Conservation (phyloP, 2,888 invertebrate species). For the Danaus chrysippus region DNA sequence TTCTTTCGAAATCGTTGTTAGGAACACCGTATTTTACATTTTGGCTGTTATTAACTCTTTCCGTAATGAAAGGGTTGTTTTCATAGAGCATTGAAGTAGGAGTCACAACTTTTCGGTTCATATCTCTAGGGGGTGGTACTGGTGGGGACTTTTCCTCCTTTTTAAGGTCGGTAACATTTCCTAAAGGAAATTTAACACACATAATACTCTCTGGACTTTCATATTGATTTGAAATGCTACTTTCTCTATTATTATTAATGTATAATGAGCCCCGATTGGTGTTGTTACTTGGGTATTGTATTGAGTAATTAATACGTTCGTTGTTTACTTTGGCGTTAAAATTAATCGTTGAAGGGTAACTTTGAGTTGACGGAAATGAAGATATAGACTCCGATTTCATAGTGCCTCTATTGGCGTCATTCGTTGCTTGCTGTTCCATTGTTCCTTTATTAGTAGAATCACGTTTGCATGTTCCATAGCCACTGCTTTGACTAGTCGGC, state of each 20-base stretch:
- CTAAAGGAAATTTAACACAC: slow-evolving; percentile 75
- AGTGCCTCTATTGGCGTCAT: slow-evolving; percentile 57
- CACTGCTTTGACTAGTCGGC: slow-evolving; percentile 73
- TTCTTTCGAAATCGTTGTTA: slow-evolving; percentile 71
- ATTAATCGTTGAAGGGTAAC: slow-evolving; percentile 75
- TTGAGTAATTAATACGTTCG: slow-evolving; percentile 75
- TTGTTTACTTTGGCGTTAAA: slow-evolving; percentile 78
- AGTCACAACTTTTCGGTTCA: slow-evolving; percentile 79
- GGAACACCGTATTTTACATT: slow-evolving; percentile 62
- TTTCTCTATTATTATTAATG: slow-evolving; percentile 60
- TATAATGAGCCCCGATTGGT: slow-evolving; percentile 60
- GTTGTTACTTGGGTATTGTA: slow-evolving; percentile 62
- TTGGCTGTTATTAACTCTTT: slow-evolving; percentile 52
- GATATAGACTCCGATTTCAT: slow-evolving; percentile 74
- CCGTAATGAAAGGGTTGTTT: slow-evolving; percentile 55
- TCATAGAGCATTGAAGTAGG: slow-evolving; percentile 75
- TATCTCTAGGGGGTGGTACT: slow-evolving; percentile 89
- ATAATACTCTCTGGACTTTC: slow-evolving; percentile 67
- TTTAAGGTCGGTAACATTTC: slow-evolving; percentile 65
- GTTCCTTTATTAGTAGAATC: slow-evolving; percentile 71
- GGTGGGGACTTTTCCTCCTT: slow-evolving; percentile 81
- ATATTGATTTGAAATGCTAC: slow-evolving; percentile 56
- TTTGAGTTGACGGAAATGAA: slow-evolving; percentile 75
- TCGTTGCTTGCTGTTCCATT: slow-evolving; percentile 52
- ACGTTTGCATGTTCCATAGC: slow-evolving; percentile 70